Percentiles rank a stretch among this genome's conserved stretches.
phyloP scores from a whole-genome alignment of 2,113 vertebrate species.

The Etheostoma cragini region DNA sequence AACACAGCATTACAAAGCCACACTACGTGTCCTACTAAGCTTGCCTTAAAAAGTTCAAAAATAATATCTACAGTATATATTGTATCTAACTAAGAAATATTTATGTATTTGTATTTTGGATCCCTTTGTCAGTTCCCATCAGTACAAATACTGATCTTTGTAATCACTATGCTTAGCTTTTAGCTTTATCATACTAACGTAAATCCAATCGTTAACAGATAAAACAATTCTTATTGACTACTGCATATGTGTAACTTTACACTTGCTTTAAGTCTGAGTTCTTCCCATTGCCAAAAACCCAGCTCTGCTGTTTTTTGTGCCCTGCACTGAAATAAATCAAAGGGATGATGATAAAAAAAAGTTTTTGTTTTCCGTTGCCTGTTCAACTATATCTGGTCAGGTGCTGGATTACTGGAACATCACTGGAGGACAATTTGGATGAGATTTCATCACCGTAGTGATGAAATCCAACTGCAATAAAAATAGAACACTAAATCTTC shows the following conservation, averaged over 20 bases:
- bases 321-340: constrained; percentile 26
- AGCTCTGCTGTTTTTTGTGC: neutral
- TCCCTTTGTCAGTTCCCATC: neutral
- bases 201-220: too few relatives aligned
- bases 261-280: neutral
- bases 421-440: constrained; percentile 58
- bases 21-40: neutral
- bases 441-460: constrained; percentile 60
- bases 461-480: constrained; percentile 72
- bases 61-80: too few relatives aligned
- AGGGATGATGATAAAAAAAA: constrained; percentile 20
- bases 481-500: constrained; percentile 50
- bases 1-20: neutral
- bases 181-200: neutral
- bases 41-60: neutral
- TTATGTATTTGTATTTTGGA: neutral
- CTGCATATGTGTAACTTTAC: neutral
- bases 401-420: constrained; percentile 46
- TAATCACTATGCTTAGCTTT: neutral
- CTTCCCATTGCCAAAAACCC: neutral
- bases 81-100: too few relatives aligned
- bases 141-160: neutral
- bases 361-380: constrained; percentile 43
- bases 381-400: constrained; percentile 59
- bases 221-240: neutral